Evolutionary conservation across 1,140 invertebrate species (phyloP).

Genomic region (Lineus longissimus): DNA sequence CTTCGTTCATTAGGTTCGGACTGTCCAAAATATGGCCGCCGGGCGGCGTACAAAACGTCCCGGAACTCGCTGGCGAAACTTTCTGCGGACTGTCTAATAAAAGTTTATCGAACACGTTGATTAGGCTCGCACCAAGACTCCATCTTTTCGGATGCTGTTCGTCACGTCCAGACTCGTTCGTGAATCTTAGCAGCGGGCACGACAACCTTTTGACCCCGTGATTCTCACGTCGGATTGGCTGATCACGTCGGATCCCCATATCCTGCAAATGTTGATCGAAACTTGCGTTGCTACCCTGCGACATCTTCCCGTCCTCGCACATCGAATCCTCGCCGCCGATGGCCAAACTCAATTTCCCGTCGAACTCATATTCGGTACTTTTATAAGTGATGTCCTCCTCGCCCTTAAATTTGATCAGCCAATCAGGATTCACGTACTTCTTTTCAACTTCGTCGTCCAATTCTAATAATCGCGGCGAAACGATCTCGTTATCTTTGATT

Average conservation of each 20-base stretch:
- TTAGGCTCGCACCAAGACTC: not conserved
- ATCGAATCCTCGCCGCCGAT: too few relatives aligned
- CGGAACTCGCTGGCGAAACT: not conserved
- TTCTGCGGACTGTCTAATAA: not conserved
- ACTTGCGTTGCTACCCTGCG: not conserved
- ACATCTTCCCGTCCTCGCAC: not conserved
- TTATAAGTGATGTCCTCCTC: too few relatives aligned
- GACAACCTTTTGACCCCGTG: constrained; percentile 1
- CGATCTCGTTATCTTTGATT: too few relatives aligned
- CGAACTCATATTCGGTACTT: not conserved
- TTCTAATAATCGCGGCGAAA: too few relatives aligned
- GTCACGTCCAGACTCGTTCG: not conserved
- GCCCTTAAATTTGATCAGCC: too few relatives aligned
- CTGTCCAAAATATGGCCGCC: not conserved
- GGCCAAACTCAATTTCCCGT: not conserved
- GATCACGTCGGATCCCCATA: too few relatives aligned
- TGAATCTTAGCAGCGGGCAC: not conserved
- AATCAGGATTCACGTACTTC: too few relatives aligned
- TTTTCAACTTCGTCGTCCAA: too few relatives aligned
- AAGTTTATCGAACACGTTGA: constrained; percentile 2
- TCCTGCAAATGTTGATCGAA: too few relatives aligned
- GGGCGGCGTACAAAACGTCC: not conserved
- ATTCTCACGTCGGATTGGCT: too few relatives aligned
- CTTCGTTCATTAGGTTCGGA: not conserved
- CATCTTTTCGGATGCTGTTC: not conserved